Evolutionary conservation across 92 coral and sea anemone genomes (phyloP), one percentile per base, ranked within the genome.

Genomic region (Phenganax subtilis): DNA sequence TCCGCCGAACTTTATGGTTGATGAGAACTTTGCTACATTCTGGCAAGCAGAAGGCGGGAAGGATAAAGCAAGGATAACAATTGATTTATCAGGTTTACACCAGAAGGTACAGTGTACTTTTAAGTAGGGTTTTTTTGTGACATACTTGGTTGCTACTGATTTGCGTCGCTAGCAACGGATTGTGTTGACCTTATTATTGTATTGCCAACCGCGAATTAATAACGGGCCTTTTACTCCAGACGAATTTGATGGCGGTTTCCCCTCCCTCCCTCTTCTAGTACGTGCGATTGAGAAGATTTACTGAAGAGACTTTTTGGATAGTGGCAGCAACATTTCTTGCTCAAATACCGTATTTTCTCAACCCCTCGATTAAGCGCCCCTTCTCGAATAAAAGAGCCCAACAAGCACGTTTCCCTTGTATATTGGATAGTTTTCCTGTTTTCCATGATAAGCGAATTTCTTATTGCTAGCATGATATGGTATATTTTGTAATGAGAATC

Each of bases 1-100:
- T 65, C 94, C 90, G 61, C 92, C 99, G 12, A 77, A 97, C 55
- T 20, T 85, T 6, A 37, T 96, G 85, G 97, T 92, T n/a, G 99
- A 96, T 77, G 92, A 80, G 6, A 71, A 86, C 1, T 16, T 29
- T 0, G n/a, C 70, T 9, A 90, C 96, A 12, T 90, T 88, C 82
- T 96, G 99, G 99, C 99, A 92, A 60, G 77, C 93, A 53, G 87
- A 89, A 57, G 89, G 88, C 6, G 82, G 90, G 27, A 81, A 83
- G 44, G 90, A 87, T 62, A 84, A 70, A 55, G 96, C 90, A 2
- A 81, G 84, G 54, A 96, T 96, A 60, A 92, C 97, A 27, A 89
- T 96, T 62, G 90, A 90, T 57, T 82, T 96, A n/a, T 69, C 85
- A 31, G 99, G 97, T 37, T 77, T 87, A 25, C 61, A 81, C 56